Evolutionary conservation across 1,140 invertebrate species (phyloP).

Genomic region (Rhagoletis zephyria): DNA sequence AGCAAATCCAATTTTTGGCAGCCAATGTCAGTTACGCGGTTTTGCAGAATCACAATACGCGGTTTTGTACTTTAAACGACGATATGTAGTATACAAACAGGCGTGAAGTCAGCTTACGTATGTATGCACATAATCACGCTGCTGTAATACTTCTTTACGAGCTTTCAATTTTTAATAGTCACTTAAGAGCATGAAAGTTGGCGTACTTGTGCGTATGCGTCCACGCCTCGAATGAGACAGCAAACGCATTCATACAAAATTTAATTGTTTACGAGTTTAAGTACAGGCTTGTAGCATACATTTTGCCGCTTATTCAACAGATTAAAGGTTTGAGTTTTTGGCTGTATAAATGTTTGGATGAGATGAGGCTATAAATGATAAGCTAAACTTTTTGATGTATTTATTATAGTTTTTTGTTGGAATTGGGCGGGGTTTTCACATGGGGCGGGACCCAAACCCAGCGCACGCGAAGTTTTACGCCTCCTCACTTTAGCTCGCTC

Average conservation of each 20-base stretch:
- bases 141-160: neutral
- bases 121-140: no score
- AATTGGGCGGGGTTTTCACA: no score
- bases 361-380: no score
- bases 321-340: slow-evolving; percentile 5
- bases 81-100: neutral
- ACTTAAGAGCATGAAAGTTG: neutral
- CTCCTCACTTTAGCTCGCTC: no score
- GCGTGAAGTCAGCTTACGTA: neutral
- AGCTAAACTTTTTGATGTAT: no score
- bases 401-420: no score
- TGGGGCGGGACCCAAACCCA: no score
- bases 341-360: neutral
- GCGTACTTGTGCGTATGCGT: neutral
- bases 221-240: neutral
- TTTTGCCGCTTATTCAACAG: neutral
- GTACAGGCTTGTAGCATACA: neutral
- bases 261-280: neutral
- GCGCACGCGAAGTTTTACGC: no score
- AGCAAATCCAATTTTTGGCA: no score
- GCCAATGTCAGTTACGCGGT: no score
- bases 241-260: neutral
- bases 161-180: neutral
- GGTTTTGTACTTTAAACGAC: no score
- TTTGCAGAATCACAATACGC: no score